Evolutionary conservation across 1,140 invertebrate species (phyloP).

Genomic region (Chelonus insularis): DNA sequence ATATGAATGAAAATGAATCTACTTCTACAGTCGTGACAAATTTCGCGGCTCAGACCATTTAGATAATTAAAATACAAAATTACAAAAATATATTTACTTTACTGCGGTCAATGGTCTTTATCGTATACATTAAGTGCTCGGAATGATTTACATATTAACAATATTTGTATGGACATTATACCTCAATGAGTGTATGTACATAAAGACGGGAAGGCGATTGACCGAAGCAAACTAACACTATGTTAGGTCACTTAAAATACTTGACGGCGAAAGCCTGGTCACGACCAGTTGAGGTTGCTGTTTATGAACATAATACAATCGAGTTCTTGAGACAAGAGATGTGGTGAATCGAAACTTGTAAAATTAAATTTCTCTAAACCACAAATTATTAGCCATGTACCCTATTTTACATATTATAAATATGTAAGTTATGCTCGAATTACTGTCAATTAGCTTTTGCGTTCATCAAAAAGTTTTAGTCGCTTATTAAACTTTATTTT

Average conservation of each 20-base stretch:
- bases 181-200: constrained; percentile 26
- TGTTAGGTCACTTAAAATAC: constrained; percentile 46
- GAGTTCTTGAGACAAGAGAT: no score
- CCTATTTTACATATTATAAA: no score
- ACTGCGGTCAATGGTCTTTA: constrained; percentile 11
- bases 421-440: no score
- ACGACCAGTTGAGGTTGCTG: not conserved
- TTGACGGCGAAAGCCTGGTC: constrained; percentile 7
- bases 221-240: constrained; percentile 36
- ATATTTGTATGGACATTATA: constrained; percentile 15
- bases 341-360: no score
- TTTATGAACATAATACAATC: no score
- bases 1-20: no score
- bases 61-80: constrained; percentile 44
- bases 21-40: constrained; percentile 3
- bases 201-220: constrained; percentile 13
- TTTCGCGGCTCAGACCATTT: not conserved
- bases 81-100: constrained; percentile 50
- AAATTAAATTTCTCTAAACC: no score
- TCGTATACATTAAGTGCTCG: constrained; percentile 11
- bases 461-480: no score
- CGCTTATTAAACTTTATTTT: no score
- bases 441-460: no score
- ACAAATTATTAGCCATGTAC: no score
- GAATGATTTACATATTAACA: constrained; percentile 36